Conservation (phyloP, 1,140 invertebrate species). For the Tetragnatha versicolor region DNA sequence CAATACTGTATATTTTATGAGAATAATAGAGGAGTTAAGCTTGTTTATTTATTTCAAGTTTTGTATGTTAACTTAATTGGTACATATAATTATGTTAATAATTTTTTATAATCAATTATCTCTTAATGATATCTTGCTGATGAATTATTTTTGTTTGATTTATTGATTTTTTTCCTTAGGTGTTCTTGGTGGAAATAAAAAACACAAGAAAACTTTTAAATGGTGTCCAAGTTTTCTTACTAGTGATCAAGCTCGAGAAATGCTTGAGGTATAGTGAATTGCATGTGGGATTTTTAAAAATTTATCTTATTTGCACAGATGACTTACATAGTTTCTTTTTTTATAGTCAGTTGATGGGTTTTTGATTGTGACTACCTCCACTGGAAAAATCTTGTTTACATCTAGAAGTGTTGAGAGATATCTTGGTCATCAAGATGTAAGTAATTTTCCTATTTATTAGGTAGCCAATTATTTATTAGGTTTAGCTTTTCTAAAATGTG, state of each 20-base stretch:
- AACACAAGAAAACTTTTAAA: slow-evolving; percentile 40
- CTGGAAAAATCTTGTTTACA: slow-evolving; percentile 86
- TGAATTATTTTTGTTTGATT: too few species aligned
- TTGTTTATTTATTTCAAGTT: too few species aligned
- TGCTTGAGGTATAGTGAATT: slow-evolving; percentile 49
- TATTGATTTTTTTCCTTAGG: slow-evolving; percentile 31
- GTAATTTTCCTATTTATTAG: slow-evolving; percentile 25
- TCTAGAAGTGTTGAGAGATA: slow-evolving; percentile 82
- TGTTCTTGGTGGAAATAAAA: slow-evolving; percentile 37
- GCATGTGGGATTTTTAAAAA: not conserved
- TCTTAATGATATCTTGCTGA: too few species aligned
- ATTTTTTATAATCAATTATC: too few species aligned
- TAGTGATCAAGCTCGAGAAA: slow-evolving; percentile 59
- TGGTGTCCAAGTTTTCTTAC: slow-evolving; percentile 54
- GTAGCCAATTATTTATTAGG: too few species aligned
- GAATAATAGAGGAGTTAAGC: too few species aligned
- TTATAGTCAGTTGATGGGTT: slow-evolving; percentile 72
- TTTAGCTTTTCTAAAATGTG: too few species aligned
- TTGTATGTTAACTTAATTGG: too few species aligned
- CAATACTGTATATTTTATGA: too few species aligned
- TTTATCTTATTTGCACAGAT: slow-evolving; percentile 28
- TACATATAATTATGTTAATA: too few species aligned
- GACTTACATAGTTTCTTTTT: too few species aligned
- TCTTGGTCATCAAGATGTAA: slow-evolving; percentile 84
- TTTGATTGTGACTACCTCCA: slow-evolving; percentile 81